These are phyloP conservation scores for Silurus asotus DNA, from an alignment of 2,113 vertebrate species.

Conservation along the genomic window DNA sequence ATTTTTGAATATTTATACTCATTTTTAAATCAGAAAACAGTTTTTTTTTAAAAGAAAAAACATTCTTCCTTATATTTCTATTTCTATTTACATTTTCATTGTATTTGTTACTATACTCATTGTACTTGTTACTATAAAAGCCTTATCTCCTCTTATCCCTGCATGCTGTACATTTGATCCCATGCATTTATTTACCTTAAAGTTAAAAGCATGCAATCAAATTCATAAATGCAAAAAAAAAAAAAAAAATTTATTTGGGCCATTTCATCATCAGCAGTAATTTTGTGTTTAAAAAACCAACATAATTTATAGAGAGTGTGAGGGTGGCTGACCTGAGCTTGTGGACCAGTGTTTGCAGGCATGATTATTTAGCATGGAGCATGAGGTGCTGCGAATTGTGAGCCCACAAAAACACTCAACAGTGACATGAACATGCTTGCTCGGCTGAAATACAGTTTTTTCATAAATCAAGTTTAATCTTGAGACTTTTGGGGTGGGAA, in stretches of 20 bases:
- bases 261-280: neutral
- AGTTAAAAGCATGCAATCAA: neutral
- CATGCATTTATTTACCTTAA: neutral
- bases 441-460: neutral
- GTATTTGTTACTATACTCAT: too few species aligned
- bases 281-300: neutral
- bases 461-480: neutral
- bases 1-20: too few species aligned
- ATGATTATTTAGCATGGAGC: neutral
- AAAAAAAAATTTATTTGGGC: too few species aligned
- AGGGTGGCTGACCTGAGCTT: neutral
- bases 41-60: too few species aligned
- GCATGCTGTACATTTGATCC: neutral
- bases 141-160: neutral
- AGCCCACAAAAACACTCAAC: conserved; percentile 2
- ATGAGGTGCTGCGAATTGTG: conserved; percentile 7
- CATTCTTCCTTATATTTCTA: too few species aligned
- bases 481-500: neutral
- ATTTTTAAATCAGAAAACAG: too few species aligned
- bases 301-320: neutral
- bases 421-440: neutral
- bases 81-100: too few species aligned
- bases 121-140: too few species aligned
- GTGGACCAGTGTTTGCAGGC: neutral
- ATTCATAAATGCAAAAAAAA: neutral